Percentiles rank a stretch among this genome's conserved stretches.
These are phyloP conservation scores for Lasiurus borealis DNA, from an alignment of 2,113 vertebrate genomes.

Conservation along the genomic window DNA sequence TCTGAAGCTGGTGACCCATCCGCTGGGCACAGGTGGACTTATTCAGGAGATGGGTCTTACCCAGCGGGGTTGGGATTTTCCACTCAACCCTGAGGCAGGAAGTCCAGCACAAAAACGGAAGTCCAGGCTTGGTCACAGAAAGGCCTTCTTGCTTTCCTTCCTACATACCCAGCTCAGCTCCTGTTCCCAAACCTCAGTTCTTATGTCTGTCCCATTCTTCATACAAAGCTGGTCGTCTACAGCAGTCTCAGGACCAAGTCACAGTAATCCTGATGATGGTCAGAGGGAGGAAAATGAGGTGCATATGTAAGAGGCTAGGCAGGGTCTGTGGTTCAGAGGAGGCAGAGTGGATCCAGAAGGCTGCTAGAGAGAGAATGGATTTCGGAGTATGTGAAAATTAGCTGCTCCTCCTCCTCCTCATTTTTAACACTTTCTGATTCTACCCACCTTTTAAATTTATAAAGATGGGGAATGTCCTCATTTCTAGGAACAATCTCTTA, in stretches of 20 bases:
- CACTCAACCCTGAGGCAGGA: not conserved
- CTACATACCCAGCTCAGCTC: not conserved
- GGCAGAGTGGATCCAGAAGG: not conserved
- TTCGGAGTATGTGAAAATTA: fast-evolving
- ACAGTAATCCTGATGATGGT: fast-evolving
- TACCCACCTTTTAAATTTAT: not conserved
- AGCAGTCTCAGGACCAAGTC: not conserved
- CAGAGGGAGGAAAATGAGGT: not conserved
- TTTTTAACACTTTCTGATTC: not conserved
- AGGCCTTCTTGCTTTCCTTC: not conserved
- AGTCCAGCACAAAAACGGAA: fast-evolving
- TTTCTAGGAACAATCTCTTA: not conserved
- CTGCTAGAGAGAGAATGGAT: not conserved
- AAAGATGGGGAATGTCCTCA: not conserved
- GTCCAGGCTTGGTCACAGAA: not conserved
- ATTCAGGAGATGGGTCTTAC: not conserved
- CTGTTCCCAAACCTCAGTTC: not conserved
- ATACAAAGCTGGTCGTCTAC: fast-evolving
- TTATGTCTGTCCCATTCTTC: not conserved
- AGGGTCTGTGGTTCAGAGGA: fast-evolving
- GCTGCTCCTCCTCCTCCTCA: not conserved
- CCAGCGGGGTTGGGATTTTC: not conserved
- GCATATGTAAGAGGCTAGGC: fast-evolving
- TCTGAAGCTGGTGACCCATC: not conserved
- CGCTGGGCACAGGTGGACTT: fast-evolving